Conservation (phyloP, 2,113 vertebrate species). For the Gasterosteus aculeatus region DNA sequence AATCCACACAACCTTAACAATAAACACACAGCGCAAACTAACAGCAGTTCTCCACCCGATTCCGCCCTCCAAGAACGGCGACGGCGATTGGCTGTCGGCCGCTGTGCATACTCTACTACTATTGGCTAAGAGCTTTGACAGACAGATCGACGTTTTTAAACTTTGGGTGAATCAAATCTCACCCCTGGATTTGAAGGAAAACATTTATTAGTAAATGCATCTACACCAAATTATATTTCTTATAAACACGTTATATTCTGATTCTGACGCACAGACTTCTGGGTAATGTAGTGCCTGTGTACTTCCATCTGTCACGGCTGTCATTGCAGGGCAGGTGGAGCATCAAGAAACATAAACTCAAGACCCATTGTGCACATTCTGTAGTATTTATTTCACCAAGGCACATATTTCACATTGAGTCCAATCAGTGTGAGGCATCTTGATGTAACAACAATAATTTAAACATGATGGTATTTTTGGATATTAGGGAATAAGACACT, state of each 20-base stretch:
- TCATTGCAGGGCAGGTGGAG: too few species aligned
- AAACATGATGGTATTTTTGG: conserved; percentile 65
- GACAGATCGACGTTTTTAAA: conserved; percentile 45
- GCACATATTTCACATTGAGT: conserved; percentile 80
- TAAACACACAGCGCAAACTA: conserved; percentile 84
- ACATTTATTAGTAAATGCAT: fast-evolving
- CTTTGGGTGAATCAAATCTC: neutral
- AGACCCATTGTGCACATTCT: conserved; percentile 66
- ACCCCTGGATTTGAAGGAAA: fast-evolving
- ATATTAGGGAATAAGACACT: conserved; percentile 75
- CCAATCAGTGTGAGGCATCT: conserved; percentile 78
- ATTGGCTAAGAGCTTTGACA: conserved; percentile 67
- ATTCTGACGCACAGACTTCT: conserved; percentile 37
- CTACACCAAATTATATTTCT: neutral
- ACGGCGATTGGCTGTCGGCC: conserved; percentile 68
- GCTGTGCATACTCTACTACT: conserved; percentile 26
- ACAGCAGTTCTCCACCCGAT: conserved; percentile 81
- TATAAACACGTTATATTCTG: neutral
- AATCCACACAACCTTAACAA: conserved; percentile 88
- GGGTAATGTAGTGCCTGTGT: conserved; percentile 74
- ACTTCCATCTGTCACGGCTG: neutral
- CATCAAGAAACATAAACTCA: conserved; percentile 20
- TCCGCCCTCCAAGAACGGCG: conserved; percentile 76
- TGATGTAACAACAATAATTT: conserved; percentile 76
- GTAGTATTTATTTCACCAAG: conserved; percentile 79